These are phyloP conservation scores for Drosophila mercatorum DNA, from an alignment of 2,888 invertebrate genomes.

Conservation along the genomic window DNA sequence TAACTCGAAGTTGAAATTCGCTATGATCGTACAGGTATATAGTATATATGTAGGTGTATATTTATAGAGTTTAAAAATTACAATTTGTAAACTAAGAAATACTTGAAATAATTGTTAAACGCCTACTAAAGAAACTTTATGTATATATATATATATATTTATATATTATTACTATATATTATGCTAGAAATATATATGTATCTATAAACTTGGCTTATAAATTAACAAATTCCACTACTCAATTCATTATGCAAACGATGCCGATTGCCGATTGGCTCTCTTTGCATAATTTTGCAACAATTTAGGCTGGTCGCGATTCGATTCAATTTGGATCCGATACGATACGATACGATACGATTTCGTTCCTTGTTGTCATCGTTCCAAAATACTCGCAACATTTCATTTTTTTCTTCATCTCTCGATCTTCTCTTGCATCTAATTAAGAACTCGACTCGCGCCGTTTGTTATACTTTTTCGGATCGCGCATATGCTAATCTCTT, in stretches of 20 bases:
- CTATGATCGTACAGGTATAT: conserved; percentile 38
- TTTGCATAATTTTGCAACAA: conserved; percentile 73
- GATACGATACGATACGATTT: conserved; percentile 3
- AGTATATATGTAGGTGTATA: conserved; percentile 17
- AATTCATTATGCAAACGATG: conserved; percentile 70
- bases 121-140: conserved; percentile 53
- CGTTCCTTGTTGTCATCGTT: conserved; percentile 46
- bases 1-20: conserved; percentile 62
- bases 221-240: conserved; percentile 73
- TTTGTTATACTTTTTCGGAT: conserved; percentile 55
- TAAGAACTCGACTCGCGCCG: conserved; percentile 55
- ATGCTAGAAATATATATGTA: conserved; percentile 46
- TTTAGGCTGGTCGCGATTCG: conserved; percentile 42
- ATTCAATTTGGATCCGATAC: conserved; percentile 10
- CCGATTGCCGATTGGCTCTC: conserved; percentile 58
- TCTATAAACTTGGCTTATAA: conserved; percentile 59
- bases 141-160: conserved; percentile 16
- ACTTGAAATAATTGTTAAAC: conserved; percentile 43
- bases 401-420: conserved; percentile 15
- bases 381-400: conserved; percentile 48
- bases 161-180: conserved; percentile 40
- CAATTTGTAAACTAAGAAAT: conserved; percentile 47
- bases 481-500: conserved; percentile 57
- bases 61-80: conserved; percentile 26
- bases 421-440: conserved; percentile 58